phyloP scores from a whole-genome alignment of 1,140 invertebrate genomes.

The Lepidurus apus region DNA sequence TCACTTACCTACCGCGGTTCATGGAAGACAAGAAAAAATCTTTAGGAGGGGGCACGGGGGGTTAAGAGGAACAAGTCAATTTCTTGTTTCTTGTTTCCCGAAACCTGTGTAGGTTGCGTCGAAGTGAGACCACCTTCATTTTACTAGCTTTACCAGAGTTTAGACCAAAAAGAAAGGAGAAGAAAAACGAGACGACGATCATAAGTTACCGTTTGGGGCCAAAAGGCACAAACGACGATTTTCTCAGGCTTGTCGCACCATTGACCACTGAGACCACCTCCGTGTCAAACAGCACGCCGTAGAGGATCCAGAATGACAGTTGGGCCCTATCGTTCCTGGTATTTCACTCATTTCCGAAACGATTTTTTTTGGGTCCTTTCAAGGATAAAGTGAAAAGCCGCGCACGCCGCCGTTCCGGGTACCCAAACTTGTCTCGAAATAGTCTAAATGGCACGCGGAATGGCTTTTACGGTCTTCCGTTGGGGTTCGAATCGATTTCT shows the following conservation, averaged over 20 bases:
- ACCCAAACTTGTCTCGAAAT: conserved; percentile 6
- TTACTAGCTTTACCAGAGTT: not conserved
- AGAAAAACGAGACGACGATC: not conserved
- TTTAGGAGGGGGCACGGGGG: conserved; percentile 1
- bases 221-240: conserved; percentile 21
- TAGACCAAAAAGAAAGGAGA: not conserved
- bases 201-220: conserved; percentile 13
- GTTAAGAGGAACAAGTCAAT: not conserved
- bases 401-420: conserved; percentile 19
- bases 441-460: conserved; percentile 16
- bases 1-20: conserved; percentile 12
- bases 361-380: not conserved
- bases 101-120: conserved; percentile 2
- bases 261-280: conserved; percentile 20
- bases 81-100: conserved; percentile 13
- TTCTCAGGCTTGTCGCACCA: conserved; percentile 18
- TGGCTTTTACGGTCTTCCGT: conserved; percentile 14
- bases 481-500: not conserved
- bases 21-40: not conserved
- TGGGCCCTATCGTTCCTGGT: conserved; percentile 4
- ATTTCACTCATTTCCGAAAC: conserved; percentile 22
- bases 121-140: conserved; percentile 14
- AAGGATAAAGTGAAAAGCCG: not conserved
- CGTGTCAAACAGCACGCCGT: conserved; percentile 1
- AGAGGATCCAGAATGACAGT: conserved; percentile 6